Evolutionary conservation across 2,113 vertebrate genomes (phyloP), one percentile per base, ranked within the genome.

Genomic region (Hippocampus abdominalis): DNA sequence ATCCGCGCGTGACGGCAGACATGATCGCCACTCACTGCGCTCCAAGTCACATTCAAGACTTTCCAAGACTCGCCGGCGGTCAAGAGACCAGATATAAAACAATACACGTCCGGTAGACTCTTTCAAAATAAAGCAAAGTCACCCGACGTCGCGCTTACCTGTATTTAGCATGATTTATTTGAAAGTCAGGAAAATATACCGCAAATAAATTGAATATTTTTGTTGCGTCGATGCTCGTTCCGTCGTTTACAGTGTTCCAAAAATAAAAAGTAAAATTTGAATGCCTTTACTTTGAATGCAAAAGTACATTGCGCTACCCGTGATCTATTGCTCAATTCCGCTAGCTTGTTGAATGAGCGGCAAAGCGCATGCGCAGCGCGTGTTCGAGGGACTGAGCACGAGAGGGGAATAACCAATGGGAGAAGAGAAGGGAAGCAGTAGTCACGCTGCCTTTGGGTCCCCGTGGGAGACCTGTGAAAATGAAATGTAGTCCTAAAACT

Each of bases 1-100:
- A 89, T 79, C 84, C 81, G 86, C 82, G 87, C 89, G 16, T 89
- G 89, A 91, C 83, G 68, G 77, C 93, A 88, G 92, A 92, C 95
- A 94, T 95, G 90, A 92, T 94, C 92, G 86, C 85, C 90, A 75
- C 87, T 84, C 90, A 74, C 72, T 27, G 90, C 82, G 87, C 91
- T 91, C 75, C 89, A 92, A 60, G 89, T 90, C 84, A 90, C 79
- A 85, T 86, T 87, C 88, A 85, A 90, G 84, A 88, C 82, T 94
- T 93, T 92, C 90, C 84, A 90, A 90, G 89, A 87, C 91, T 83
- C 82, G 72, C 86, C 88, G 86, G 88, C 76, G 59, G 85, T 89
- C 76, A 89, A 71, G 0, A 0, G 1, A 7, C 7, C 0, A 36
- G 2, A 13, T 0, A 40, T 7, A 0, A 0, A 0, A 5, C 0